Evolutionary conservation across 35 echinoderm and acorn worm genomes (phyloP).

Genomic region (Acanthaster planci): DNA sequence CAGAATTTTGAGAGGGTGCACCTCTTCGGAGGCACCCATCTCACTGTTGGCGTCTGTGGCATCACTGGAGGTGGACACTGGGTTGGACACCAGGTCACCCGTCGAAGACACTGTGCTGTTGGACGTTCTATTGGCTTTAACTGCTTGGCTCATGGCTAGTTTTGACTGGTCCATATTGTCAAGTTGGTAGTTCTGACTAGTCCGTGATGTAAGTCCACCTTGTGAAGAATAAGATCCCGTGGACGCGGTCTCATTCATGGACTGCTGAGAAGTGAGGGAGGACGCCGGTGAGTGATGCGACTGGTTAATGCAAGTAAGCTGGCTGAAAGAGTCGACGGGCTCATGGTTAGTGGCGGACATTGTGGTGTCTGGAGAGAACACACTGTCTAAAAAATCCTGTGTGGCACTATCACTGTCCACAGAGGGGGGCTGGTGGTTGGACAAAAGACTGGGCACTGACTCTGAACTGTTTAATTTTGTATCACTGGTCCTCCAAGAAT

Average conservation of each 20-base stretch:
- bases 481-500: constrained; percentile 44
- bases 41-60: constrained; percentile 28
- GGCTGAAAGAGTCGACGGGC: constrained; percentile 41
- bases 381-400: constrained; percentile 93
- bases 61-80: constrained; percentile 48
- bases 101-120: constrained; percentile 60
- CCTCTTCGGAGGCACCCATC: constrained; percentile 51
- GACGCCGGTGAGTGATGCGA: constrained; percentile 35
- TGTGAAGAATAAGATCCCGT: constrained; percentile 25
- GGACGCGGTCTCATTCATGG: constrained; percentile 39
- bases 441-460: background rate
- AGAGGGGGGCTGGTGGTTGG: constrained; percentile 12
- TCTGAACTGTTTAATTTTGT: constrained; percentile 41
- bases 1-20: constrained; percentile 93
- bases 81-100: constrained; percentile 26
- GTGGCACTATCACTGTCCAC: constrained; percentile 55
- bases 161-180: constrained; percentile 35
- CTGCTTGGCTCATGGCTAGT: background rate
- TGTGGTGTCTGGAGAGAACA: constrained; percentile 89
- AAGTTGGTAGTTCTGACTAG: constrained; percentile 31
- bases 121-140: constrained; percentile 5
- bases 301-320: constrained; percentile 32
- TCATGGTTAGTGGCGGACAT: constrained; percentile 63
- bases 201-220: constrained; percentile 29
- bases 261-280: constrained; percentile 24